Evolutionary conservation across 2,888 invertebrate genomes (phyloP).

Genomic region (Drosophila glabriapex): DNA sequence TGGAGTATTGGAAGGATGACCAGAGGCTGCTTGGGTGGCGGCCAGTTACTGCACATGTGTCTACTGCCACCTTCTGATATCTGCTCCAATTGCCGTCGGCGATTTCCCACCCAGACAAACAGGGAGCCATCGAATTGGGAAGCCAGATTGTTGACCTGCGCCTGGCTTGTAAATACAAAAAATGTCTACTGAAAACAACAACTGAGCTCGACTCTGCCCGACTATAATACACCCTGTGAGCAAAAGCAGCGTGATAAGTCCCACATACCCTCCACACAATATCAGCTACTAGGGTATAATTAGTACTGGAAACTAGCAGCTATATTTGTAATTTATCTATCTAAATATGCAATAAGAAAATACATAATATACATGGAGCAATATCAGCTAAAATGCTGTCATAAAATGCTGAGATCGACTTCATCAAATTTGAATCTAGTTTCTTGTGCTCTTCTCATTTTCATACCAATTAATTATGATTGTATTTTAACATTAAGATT

Average conservation of each 20-base stretch:
- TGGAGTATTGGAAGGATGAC: background rate
- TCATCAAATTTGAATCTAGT: background rate
- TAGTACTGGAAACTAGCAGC: too few species aligned
- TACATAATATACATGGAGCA: background rate
- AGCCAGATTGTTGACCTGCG: background rate
- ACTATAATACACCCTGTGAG: background rate
- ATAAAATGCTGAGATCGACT: background rate
- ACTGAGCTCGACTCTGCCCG: background rate
- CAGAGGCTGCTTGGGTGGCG: background rate
- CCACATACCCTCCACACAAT: background rate
- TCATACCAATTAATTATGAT: background rate
- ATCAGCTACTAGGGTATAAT: background rate
- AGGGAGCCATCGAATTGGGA: background rate
- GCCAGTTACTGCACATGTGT: background rate
- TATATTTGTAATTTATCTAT: background rate
- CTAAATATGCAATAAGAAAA: background rate
- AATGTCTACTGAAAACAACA: background rate
- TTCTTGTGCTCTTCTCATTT: background rate
- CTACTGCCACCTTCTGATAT: background rate
- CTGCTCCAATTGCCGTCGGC: slow-evolving; percentile 42
- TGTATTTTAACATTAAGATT: background rate
- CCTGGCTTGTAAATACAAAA: background rate
- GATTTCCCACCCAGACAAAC: background rate
- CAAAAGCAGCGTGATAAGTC: background rate
- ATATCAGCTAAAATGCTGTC: background rate